Conservation (phyloP, 2,797 vertebrate species). For the Oryzias sinensis region DNA sequence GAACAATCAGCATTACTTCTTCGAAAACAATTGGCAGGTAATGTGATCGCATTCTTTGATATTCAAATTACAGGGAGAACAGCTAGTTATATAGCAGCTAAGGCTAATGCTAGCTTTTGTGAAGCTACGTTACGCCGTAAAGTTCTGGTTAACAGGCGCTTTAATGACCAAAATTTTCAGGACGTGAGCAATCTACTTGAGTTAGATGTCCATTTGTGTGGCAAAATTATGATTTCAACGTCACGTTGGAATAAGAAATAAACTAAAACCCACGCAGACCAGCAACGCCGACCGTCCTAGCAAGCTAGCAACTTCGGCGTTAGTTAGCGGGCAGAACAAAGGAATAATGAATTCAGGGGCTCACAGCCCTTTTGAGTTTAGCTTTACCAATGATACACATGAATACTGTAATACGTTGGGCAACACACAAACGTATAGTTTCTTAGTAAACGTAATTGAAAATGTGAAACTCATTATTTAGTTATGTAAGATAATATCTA, state of each 20-base stretch:
- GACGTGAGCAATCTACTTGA: constrained; percentile 2
- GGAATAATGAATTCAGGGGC: constrained; percentile 68
- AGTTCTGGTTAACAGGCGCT: constrained; percentile 26
- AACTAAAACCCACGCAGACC: neutral
- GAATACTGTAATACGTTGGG: neutral
- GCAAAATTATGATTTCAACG: too few relatives aligned
- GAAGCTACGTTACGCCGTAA: constrained; percentile 60
- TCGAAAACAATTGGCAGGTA: constrained; percentile 84
- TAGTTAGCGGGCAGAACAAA: constrained; percentile 76
- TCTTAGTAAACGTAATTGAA: neutral
- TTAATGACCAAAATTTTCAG: constrained; percentile 15
- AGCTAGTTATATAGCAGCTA: constrained; percentile 20
- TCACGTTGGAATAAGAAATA: neutral
- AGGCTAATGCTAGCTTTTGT: constrained; percentile 45
- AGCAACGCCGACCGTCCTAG: constrained; percentile 34
- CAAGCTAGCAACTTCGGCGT: constrained; percentile 59
- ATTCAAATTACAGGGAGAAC: constrained; percentile 9
- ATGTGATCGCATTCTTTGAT: neutral
- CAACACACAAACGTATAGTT: neutral
- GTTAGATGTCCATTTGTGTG: neutral
- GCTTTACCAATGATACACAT: constrained; percentile 3
- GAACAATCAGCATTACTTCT: constrained; percentile 82
- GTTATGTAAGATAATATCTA: constrained; percentile 7
- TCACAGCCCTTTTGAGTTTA: constrained; percentile 34
- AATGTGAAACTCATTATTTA: neutral